These are phyloP conservation scores for Sicus ferrugineus DNA, from an alignment of 2,888 invertebrate species.

Conservation along the genomic window DNA sequence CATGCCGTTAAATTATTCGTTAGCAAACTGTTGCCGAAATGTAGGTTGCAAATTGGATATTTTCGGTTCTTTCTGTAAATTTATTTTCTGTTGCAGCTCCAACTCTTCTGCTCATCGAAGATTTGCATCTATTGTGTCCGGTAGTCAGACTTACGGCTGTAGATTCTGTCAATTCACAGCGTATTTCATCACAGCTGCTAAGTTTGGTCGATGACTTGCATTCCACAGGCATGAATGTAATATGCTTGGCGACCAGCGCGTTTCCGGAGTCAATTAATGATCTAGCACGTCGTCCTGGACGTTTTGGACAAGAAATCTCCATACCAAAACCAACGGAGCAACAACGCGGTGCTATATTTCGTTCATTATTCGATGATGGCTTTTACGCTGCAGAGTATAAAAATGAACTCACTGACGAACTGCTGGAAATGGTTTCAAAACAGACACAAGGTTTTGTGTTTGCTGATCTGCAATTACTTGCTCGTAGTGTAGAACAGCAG, in stretches of 20 bases:
- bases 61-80: not conserved
- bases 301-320: conserved; percentile 68
- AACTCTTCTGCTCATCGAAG: conserved; percentile 64
- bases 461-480: conserved; percentile 67
- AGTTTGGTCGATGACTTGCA: conserved; percentile 66
- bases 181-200: conserved; percentile 65
- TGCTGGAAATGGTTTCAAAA: conserved; percentile 58
- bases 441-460: conserved; percentile 70
- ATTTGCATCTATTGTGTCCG: conserved; percentile 65
- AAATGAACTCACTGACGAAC: conserved; percentile 35
- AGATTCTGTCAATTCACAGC: conserved; percentile 57
- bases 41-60: conserved; percentile 33
- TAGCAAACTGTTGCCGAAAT: conserved; percentile 49
- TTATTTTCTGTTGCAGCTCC: conserved; percentile 48
- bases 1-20: conserved; percentile 58
- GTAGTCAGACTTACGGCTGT: conserved; percentile 47
- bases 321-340: conserved; percentile 65
- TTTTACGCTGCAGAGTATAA: conserved; percentile 35
- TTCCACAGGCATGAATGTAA: conserved; percentile 53
- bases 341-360: conserved; percentile 64
- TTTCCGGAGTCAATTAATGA: conserved; percentile 65
- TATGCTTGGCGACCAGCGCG: conserved; percentile 68
- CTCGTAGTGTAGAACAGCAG: conserved; percentile 58
- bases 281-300: conserved; percentile 66
- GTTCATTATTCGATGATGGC: conserved; percentile 49